Evolutionary conservation across 2,113 vertebrate genomes (phyloP).

Genomic region (Coregonus clupeaformis): DNA sequence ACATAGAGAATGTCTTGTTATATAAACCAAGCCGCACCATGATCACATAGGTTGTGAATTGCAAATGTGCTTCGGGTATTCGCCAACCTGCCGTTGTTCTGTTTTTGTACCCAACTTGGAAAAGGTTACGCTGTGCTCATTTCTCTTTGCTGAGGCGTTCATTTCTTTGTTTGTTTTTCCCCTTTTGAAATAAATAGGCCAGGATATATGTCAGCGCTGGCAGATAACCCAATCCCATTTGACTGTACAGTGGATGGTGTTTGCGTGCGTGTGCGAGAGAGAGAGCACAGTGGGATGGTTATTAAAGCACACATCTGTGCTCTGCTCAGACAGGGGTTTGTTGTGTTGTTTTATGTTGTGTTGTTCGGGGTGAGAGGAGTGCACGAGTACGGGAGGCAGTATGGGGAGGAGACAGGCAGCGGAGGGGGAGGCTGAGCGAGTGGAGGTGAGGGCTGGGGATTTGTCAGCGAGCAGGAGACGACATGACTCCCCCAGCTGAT

Average conservation of each 20-base stretch:
- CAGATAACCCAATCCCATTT: slow-evolving; percentile 28
- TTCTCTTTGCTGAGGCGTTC: slow-evolving; percentile 27
- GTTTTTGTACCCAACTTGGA: slow-evolving; percentile 15
- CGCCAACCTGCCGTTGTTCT: slow-evolving; percentile 20
- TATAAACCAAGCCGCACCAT: not conserved
- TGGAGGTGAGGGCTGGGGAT: slow-evolving; percentile 2
- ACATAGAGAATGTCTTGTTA: not conserved
- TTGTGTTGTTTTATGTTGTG: slow-evolving; percentile 10
- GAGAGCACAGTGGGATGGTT: slow-evolving; percentile 3
- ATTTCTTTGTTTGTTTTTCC: slow-evolving; percentile 36
- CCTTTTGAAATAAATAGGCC: slow-evolving; percentile 42
- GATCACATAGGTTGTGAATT: not conserved
- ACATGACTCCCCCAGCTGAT: slow-evolving; percentile 27
- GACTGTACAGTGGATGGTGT: not conserved
- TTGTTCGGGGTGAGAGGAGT: not conserved
- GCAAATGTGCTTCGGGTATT: slow-evolving; percentile 37
- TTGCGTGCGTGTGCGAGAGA: not conserved
- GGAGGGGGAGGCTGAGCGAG: slow-evolving; percentile 5
- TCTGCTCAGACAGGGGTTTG: not conserved
- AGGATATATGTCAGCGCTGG: slow-evolving; percentile 25
- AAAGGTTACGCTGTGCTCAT: slow-evolving; percentile 46
- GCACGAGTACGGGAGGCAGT: not conserved
- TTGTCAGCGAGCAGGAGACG: slow-evolving; percentile 22
- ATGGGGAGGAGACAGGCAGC: not conserved
- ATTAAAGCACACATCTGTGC: slow-evolving; percentile 13